phyloP scores from a whole-genome alignment of 2,797 vertebrate species.

The Sardinella longiceps region DNA sequence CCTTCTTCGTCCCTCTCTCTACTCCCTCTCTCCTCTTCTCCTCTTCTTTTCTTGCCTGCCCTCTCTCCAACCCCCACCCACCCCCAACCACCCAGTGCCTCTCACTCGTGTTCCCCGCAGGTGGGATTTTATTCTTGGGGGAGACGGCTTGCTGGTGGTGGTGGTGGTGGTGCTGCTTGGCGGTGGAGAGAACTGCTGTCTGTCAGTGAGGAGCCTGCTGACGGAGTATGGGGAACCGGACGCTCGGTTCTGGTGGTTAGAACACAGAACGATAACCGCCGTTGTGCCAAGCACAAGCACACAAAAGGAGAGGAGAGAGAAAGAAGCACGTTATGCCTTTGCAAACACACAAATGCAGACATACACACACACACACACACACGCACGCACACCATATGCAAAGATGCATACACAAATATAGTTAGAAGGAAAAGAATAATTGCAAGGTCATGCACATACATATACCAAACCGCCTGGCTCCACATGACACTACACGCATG shows the following conservation, averaged over 20 bases:
- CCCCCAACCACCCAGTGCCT: neutral
- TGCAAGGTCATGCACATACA: neutral
- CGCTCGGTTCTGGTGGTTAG: neutral
- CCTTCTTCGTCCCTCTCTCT: neutral
- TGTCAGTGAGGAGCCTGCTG: slow-evolving; percentile 72
- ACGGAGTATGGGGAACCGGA: slow-evolving; percentile 71
- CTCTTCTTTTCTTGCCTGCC: neutral
- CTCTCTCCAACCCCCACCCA: neutral
- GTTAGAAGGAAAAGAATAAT: neutral
- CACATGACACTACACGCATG: neutral
- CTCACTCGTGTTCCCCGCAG: slow-evolving; percentile 17
- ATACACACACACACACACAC: neutral
- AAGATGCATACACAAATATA: neutral
- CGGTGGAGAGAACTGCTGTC: slow-evolving; percentile 60
- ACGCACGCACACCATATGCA: neutral
- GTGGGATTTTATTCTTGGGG: slow-evolving; percentile 34
- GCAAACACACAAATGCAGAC: neutral
- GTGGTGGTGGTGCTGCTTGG: slow-evolving; percentile 54
- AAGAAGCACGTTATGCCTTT: slow-evolving; percentile 1
- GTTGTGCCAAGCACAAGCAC: slow-evolving; percentile 31
- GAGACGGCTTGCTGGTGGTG: slow-evolving; percentile 48
- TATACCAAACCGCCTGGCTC: too few species aligned
- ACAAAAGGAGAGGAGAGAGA: slow-evolving; percentile 49
- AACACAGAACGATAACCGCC: neutral
- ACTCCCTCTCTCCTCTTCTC: slow-evolving; percentile 10